Percentiles rank a stretch among this genome's conserved stretches.
phyloP scores from a whole-genome alignment of 2,113 vertebrate genomes.

The Nymphicus hollandicus region DNA sequence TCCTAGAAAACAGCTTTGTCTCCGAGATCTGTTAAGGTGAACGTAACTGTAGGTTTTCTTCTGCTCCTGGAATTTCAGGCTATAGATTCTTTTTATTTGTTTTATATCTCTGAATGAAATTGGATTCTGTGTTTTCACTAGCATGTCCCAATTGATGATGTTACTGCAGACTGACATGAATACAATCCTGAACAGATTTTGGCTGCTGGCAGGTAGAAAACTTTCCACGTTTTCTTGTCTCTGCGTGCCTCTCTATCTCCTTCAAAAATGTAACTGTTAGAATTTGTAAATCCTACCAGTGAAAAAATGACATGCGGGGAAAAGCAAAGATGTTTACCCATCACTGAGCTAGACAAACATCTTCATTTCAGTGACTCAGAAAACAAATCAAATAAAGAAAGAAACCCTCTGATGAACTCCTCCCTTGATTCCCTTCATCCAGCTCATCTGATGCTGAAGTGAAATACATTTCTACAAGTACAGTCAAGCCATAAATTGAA shows the following conservation, averaged over 20 bases:
- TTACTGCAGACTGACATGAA: not conserved
- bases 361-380: conserved; percentile 5
- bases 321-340: conserved; percentile 7
- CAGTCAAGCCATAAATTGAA: conserved; percentile 50
- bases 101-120: not conserved
- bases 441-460: not conserved
- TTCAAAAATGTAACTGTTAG: not conserved
- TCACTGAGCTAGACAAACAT: not conserved
- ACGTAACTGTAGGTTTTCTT: accelerated
- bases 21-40: accelerated
- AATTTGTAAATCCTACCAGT: not conserved
- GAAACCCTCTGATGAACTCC: conserved; percentile 12
- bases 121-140: not conserved
- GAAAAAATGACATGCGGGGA: not conserved
- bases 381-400: conserved; percentile 30
- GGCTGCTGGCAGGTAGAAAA: not conserved
- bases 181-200: not conserved
- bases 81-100: not conserved
- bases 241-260: not conserved
- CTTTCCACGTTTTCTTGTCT: not conserved
- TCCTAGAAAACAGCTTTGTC: not conserved
- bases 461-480: conserved; percentile 39
- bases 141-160: not conserved
- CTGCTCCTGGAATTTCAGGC: not conserved
- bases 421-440: not conserved